phyloP scores from a whole-genome alignment of 2,113 vertebrate species.

The Misgurnus mizolepis region DNA sequence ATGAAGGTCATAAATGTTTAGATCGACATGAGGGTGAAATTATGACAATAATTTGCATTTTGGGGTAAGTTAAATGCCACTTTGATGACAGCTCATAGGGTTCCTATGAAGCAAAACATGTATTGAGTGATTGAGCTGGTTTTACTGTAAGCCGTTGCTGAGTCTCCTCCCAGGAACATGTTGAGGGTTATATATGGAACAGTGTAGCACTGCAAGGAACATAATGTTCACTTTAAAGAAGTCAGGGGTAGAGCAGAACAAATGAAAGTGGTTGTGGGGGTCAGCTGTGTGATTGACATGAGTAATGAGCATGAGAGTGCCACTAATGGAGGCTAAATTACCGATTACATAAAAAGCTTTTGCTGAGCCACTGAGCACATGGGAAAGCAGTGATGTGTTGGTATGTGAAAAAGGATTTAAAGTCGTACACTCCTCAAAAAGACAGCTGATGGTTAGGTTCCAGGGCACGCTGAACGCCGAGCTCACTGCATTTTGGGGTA shows the following conservation, averaged over 20 bases:
- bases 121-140: not conserved
- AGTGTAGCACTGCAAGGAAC: conserved; percentile 71
- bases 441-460: conserved; percentile 71
- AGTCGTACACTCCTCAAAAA: conserved; percentile 76
- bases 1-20: too few species aligned
- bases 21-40: too few species aligned
- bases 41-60: too few species aligned
- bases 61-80: too few species aligned
- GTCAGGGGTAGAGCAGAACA: not conserved
- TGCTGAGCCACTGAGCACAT: not conserved
- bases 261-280: conserved; percentile 12
- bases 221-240: not conserved
- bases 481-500: conserved; percentile 56
- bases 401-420: not conserved
- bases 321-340: conserved; percentile 12
- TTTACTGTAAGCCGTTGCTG: conserved; percentile 80
- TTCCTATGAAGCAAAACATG: not conserved
- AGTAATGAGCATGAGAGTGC: conserved; percentile 3
- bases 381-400: not conserved
- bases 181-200: conserved; percentile 77
- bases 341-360: conserved; percentile 17
- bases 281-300: conserved; percentile 18
- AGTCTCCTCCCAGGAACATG: conserved; percentile 83
- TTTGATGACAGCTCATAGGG: too few species aligned
- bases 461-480: conserved; percentile 66